These are phyloP conservation scores for Seriola dumerili DNA, from an alignment of 2,113 vertebrate species.

Conservation along the genomic window DNA sequence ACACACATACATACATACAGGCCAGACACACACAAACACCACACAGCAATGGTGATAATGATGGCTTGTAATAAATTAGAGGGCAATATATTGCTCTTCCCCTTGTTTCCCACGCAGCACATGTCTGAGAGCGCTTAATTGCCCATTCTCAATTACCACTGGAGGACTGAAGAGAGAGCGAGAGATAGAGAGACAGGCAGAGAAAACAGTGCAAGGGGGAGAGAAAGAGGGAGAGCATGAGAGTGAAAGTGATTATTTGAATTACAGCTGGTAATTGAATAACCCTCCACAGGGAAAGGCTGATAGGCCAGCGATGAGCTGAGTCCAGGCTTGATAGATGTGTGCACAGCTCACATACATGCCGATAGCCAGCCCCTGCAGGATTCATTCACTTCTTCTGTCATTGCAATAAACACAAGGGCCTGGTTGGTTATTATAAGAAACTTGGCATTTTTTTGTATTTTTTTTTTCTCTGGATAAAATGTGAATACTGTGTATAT, in stretches of 20 bases:
- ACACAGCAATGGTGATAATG: slow-evolving; percentile 30
- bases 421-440: background rate
- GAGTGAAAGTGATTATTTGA: slow-evolving; percentile 75
- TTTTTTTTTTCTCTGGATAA: slow-evolving; percentile 9
- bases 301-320: slow-evolving; percentile 70
- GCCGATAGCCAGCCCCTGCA: slow-evolving; percentile 37
- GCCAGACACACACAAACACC: slow-evolving; percentile 13
- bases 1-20: background rate
- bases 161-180: slow-evolving; percentile 41
- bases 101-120: slow-evolving; percentile 64
- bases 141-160: slow-evolving; percentile 65
- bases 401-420: background rate
- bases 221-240: slow-evolving; percentile 22
- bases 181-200: slow-evolving; percentile 40
- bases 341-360: slow-evolving; percentile 23
- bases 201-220: slow-evolving; percentile 30
- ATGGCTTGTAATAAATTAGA: slow-evolving; percentile 58
- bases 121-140: slow-evolving; percentile 69
- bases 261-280: slow-evolving; percentile 79
- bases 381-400: slow-evolving; percentile 24
- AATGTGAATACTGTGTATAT: background rate
- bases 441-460: slow-evolving; percentile 1
- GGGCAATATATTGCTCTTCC: slow-evolving; percentile 52
- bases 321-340: slow-evolving; percentile 58
- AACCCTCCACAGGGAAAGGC: slow-evolving; percentile 67